Evolutionary conservation across 1,140 invertebrate genomes (phyloP), one percentile per base, ranked within the genome.

Genomic region (Euglossa dilemma): DNA sequence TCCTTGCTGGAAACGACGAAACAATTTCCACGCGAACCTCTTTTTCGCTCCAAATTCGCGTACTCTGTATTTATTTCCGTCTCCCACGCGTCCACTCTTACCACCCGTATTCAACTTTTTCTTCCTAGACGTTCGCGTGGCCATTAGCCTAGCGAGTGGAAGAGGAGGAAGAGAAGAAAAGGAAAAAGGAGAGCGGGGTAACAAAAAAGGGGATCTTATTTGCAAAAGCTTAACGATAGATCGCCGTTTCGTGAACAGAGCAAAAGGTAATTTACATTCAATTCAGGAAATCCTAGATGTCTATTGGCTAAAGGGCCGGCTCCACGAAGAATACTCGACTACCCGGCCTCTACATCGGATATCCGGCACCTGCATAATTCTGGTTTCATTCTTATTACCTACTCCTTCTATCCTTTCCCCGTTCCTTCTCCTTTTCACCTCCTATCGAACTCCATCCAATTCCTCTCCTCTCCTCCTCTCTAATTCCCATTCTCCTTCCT

Each of bases 241-340:
- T 91, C 86, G 73, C 28, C 86, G 90, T 91, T 91, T 90, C 86
- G 87, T 76, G 71, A 86, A 88, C 90, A 77, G 87, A 83, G 89
- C 85, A 88, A 90, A 92, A 86, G 87, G 91, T 91, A 92, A 91
- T 92, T 92, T 92, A 92, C 88, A 91, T 92, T 92, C 91, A 92
- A 92, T 92, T 91, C 91, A 90, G 91, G 82, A 91, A 92, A 91
- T 90, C 90, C 89, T 73, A 87, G 90, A 91, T 91, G 88, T 91
- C 89, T 91, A 90, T 91, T 90, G 90, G 84, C 86, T 89, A 87
- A 91, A 89, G 74, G 83, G 86, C 83, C 84, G 52, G 61, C 77
- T 83, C 80, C 71, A 84, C 83, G 90, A 90, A 92, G 90, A 91
- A 92, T 90, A 89, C 87, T 81, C 89, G 90, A 86, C 87, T 87